Percentiles rank a stretch among this genome's conserved stretches.
These are phyloP conservation scores for Rhimphoctona megacephalus DNA, from an alignment of 2,888 invertebrate genomes.

Conservation along the genomic window DNA sequence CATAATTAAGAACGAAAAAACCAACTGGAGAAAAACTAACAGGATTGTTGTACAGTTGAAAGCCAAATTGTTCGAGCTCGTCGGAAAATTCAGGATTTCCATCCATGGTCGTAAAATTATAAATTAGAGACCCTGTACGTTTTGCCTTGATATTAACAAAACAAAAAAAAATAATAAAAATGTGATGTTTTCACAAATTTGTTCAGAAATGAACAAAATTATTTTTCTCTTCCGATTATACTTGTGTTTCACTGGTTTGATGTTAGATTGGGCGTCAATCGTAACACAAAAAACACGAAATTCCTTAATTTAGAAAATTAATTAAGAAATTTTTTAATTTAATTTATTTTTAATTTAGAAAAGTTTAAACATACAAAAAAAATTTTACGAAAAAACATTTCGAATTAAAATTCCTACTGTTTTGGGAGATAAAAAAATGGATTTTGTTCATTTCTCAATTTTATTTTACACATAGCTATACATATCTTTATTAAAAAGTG, in stretches of 20 bases:
- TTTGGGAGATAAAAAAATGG: no score
- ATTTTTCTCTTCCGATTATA: not conserved
- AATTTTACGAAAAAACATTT: no score
- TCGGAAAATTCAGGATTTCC: slow-evolving; percentile 40
- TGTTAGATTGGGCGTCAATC: no score
- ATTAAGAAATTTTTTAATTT: no score
- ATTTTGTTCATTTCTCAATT: not conserved
- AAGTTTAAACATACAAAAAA: no score
- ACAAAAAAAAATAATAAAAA: not conserved
- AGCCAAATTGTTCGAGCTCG: slow-evolving; percentile 65
- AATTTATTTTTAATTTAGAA: no score
- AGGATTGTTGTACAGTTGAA: slow-evolving; percentile 68
- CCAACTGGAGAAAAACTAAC: slow-evolving; percentile 63
- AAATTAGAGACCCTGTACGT: slow-evolving; percentile 53
- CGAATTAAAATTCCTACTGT: no score
- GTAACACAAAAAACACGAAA: no score
- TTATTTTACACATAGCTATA: not conserved
- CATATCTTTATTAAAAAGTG: not conserved
- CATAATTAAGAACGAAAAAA: slow-evolving; percentile 63
- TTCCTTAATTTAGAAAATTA: no score
- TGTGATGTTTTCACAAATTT: not conserved
- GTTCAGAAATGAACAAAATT: not conserved
- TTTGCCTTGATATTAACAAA: slow-evolving; percentile 19
- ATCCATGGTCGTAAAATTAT: slow-evolving; percentile 3
- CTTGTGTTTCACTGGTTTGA: no score